Evolutionary conservation across 2,888 invertebrate species (phyloP).

Genomic region (Mellilla xanthometata): DNA sequence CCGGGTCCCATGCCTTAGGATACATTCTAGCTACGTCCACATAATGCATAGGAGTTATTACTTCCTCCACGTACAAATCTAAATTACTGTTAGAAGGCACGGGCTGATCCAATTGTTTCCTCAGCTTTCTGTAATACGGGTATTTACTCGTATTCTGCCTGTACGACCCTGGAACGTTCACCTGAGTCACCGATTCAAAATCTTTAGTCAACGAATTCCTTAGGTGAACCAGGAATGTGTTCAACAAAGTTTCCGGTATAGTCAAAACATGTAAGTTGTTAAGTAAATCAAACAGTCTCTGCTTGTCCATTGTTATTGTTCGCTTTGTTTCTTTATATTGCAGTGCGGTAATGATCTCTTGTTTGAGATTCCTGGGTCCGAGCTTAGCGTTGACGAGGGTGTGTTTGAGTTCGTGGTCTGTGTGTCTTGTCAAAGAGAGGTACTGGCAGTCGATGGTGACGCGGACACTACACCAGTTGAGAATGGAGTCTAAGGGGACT

Average conservation of each 20-base stretch:
- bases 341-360: constrained; percentile 8
- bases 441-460: constrained; percentile 34
- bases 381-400: constrained; percentile 40
- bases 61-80: constrained; percentile 57
- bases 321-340: constrained; percentile 12
- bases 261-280: too few species aligned
- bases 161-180: constrained; percentile 32
- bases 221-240: too few species aligned
- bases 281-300: too few species aligned
- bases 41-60: constrained; percentile 35
- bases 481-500: constrained; percentile 35
- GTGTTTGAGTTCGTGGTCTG: constrained; percentile 37
- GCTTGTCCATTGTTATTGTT: too few species aligned
- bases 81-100: constrained; percentile 21
- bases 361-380: constrained; percentile 8
- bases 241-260: too few species aligned
- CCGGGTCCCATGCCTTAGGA: neutral
- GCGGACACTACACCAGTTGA: constrained; percentile 46
- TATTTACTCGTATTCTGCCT: constrained; percentile 38
- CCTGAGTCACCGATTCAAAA: constrained; percentile 10
- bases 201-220: constrained; percentile 31
- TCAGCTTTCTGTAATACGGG: constrained; percentile 52
- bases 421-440: constrained; percentile 35
- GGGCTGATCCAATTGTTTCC: constrained; percentile 26
- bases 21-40: constrained; percentile 33